Base-by-base conservation (phyloP, 2,888 invertebrate genomes). In the Stenodema calcarata region DNA sequence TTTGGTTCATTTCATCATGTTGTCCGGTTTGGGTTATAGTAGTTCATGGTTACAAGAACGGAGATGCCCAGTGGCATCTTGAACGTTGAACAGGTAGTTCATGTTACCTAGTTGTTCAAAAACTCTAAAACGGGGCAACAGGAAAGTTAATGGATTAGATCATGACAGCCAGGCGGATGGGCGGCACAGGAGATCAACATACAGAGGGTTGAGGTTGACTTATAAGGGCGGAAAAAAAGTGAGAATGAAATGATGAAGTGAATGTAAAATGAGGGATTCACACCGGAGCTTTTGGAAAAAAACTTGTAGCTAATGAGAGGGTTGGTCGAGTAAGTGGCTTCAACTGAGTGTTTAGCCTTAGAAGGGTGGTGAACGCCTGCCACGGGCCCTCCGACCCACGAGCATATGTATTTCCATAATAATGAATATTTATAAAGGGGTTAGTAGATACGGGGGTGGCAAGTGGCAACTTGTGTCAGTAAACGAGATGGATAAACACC, bases 391-490 rank as follows among this genome's bases (percentile, higher is more conserved):
- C 14, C 78, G 78, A 62, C 41, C 78, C 44, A 78, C 41, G 54
- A 84, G 84, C 84, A 84, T 84, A 84, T 84, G 84, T 84, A 84
- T 84, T 84, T 84, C 84, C 84, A 84, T 84, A 84, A 84, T 84
- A 84, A 84, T 84, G 84, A 84, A 84, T 84, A 84, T 84, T 84
- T 84, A 84, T 84, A 84, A 84, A 84, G 73, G 73, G 73, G 84
- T 73, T 30, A 54, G 47, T 7, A n/a, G 44, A n/a, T 30, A 73
- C 44, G 30, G 84, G 42, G 23, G 69, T 18, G 73, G 70, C 84
- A 73, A 84, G 84, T 84, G 84, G 30, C 35, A 84, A 84, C 84
- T 75, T 84, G 75, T 84, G 84, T 84, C 84, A 23, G 42, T 47
- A 84, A 84, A 84, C 82, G 82, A 69, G 82, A 54, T 30, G 54